These are phyloP conservation scores for Parnassius apollo DNA, from an alignment of 2,888 invertebrate genomes.

Conservation along the genomic window DNA sequence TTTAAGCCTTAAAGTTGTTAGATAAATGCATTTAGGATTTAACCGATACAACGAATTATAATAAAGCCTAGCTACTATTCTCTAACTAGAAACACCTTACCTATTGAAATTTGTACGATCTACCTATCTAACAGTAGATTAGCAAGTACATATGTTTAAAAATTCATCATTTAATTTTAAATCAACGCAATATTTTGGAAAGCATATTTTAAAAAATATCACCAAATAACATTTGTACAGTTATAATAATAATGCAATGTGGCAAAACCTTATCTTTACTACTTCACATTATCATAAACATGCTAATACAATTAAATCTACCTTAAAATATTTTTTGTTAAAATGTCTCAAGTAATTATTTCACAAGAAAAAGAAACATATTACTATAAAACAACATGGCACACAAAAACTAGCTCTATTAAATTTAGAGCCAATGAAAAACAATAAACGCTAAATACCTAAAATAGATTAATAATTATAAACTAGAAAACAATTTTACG, in stretches of 20 bases:
- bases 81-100: not conserved
- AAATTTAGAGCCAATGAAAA: slow-evolving; percentile 5
- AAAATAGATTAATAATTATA: not conserved
- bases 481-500: slow-evolving; percentile 43
- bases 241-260: not conserved
- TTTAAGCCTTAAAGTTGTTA: slow-evolving; percentile 4
- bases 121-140: not conserved
- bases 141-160: not conserved
- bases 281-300: too few species aligned
- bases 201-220: not conserved
- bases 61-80: not conserved
- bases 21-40: not conserved
- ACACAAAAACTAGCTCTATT: slow-evolving; percentile 15
- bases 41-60: not conserved
- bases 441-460: not conserved
- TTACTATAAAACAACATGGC: slow-evolving; percentile 25
- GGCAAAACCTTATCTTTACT: too few species aligned
- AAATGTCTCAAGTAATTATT: not conserved
- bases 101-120: not conserved
- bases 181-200: not conserved
- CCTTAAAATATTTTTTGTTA: too few species aligned
- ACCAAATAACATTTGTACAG: slow-evolving; percentile 1
- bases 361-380: not conserved
- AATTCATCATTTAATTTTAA: not conserved
- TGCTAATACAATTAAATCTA: too few species aligned